Conservation (phyloP, 2,888 invertebrate genomes). For the Villa cingulata region DNA sequence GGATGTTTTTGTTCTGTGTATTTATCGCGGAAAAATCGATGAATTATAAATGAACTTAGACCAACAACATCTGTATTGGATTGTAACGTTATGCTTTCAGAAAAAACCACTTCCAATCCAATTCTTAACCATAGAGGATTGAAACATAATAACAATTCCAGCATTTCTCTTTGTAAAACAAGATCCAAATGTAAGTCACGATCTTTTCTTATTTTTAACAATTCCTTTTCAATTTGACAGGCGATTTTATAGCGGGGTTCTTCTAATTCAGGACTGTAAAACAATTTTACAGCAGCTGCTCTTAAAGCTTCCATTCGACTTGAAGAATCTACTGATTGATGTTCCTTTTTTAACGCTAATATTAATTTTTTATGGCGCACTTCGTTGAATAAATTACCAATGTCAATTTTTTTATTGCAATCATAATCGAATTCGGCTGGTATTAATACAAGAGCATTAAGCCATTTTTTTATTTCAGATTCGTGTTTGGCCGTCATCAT, state of each 20-base stretch:
- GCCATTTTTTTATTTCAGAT: slow-evolving; percentile 60
- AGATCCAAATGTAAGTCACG: slow-evolving; percentile 71
- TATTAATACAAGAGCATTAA: slow-evolving; percentile 62
- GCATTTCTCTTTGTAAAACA: slow-evolving; percentile 61
- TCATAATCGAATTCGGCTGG: slow-evolving; percentile 54
- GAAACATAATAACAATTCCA: slow-evolving; percentile 66
- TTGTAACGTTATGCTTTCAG: slow-evolving; percentile 54
- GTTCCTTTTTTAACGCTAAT: slow-evolving; percentile 55
- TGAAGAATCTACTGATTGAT: slow-evolving; percentile 52
- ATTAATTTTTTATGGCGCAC: slow-evolving; percentile 53
- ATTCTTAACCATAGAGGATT: slow-evolving; percentile 84
- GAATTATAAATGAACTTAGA: slow-evolving; percentile 60
- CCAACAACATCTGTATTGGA: slow-evolving; percentile 70
- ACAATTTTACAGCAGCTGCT: slow-evolving; percentile 49
- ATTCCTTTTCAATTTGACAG: slow-evolving; percentile 56
- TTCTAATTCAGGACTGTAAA: slow-evolving; percentile 46
- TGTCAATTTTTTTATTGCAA: slow-evolving; percentile 49
- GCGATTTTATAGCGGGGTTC: slow-evolving; percentile 54
- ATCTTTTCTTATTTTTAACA: slow-evolving; percentile 62
- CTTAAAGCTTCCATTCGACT: slow-evolving; percentile 53
- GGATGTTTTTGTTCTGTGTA: slow-evolving; percentile 42
- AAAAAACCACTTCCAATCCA: slow-evolving; percentile 74
- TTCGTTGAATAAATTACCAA: slow-evolving; percentile 61
- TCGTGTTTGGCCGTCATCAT: slow-evolving; percentile 54
- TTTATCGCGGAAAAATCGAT: slow-evolving; percentile 63